phyloP scores from a whole-genome alignment of 2,797 vertebrate species.

The Denticeps clupeoides region DNA sequence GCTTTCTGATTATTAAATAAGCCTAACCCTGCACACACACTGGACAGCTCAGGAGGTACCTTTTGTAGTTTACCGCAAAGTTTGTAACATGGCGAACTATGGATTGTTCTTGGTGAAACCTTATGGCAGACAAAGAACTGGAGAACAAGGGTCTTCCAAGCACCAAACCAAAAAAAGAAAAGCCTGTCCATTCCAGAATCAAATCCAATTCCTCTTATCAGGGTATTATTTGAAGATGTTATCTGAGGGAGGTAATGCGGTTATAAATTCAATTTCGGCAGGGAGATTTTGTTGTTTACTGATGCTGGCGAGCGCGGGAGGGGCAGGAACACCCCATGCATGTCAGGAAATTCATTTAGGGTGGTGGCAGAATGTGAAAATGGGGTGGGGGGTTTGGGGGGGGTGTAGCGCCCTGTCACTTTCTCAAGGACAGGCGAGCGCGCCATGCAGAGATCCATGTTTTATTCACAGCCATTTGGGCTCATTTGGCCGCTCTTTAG shows the following conservation, averaged over 20 bases:
- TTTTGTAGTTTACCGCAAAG: too few species aligned
- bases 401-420: slow-evolving; percentile 42
- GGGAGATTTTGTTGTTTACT: slow-evolving; percentile 87
- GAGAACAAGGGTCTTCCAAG: slow-evolving; percentile 7
- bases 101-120: too few species aligned
- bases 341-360: slow-evolving; percentile 64
- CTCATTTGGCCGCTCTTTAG: slow-evolving; percentile 52
- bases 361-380: slow-evolving; percentile 49
- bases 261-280: slow-evolving; percentile 96
- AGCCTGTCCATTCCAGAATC: slow-evolving; percentile 55
- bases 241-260: slow-evolving; percentile 85
- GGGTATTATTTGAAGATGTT: slow-evolving; percentile 83
- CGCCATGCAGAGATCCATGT: slow-evolving; percentile 34
- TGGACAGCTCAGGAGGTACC: too few species aligned
- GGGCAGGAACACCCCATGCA: slow-evolving; percentile 51
- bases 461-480: slow-evolving; percentile 69
- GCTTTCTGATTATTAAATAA: too few species aligned
- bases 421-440: slow-evolving; percentile 50
- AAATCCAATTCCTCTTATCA: slow-evolving; percentile 94
- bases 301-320: slow-evolving; percentile 57
- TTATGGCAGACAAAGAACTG: background rate
- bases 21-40: too few species aligned
- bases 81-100: too few species aligned
- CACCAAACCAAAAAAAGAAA: slow-evolving; percentile 55
- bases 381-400: slow-evolving; percentile 11